phyloP scores from a whole-genome alignment of 2,888 invertebrate species.

The Pasiphila rectangulata region DNA sequence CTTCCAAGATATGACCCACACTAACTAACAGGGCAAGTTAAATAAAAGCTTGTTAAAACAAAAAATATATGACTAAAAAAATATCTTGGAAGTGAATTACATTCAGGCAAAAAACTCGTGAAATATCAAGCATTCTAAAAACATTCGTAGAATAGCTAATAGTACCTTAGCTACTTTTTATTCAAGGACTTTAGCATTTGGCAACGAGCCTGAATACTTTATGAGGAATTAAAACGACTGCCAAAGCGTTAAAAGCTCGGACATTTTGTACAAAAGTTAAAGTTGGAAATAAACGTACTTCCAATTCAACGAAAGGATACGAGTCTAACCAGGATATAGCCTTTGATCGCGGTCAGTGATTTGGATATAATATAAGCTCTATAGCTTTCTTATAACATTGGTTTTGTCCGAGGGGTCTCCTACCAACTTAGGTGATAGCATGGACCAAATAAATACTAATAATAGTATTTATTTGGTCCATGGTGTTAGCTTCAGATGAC shows the following conservation, averaged over 20 bases:
- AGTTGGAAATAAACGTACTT: background rate
- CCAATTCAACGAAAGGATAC: background rate
- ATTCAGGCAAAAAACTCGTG: background rate
- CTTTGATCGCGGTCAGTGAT: constrained; percentile 47
- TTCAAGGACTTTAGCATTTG: constrained; percentile 19
- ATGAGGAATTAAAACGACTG: constrained; percentile 25
- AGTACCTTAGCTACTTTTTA: constrained; percentile 8
- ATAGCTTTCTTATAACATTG: background rate
- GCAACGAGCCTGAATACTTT: constrained; percentile 24
- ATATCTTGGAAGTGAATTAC: too few species aligned
- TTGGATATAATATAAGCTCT: constrained; percentile 30
- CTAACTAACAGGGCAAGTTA: too few species aligned
- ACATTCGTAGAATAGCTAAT: background rate
- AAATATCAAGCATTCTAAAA: constrained; percentile 2
- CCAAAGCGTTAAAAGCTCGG: constrained; percentile 19
- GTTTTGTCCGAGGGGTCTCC: background rate
- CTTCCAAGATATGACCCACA: too few species aligned
- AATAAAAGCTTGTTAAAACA: too few species aligned
- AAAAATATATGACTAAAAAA: too few species aligned
- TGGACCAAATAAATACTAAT: too few species aligned
- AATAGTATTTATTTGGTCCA: too few species aligned
- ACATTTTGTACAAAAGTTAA: constrained; percentile 6
- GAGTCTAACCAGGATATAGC: constrained; percentile 9
- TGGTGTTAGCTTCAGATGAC: too few species aligned
- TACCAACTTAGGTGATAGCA: too few species aligned